phyloP scores from a whole-genome alignment of 1,140 invertebrate species.

The Ditylenchus dipsaci region DNA sequence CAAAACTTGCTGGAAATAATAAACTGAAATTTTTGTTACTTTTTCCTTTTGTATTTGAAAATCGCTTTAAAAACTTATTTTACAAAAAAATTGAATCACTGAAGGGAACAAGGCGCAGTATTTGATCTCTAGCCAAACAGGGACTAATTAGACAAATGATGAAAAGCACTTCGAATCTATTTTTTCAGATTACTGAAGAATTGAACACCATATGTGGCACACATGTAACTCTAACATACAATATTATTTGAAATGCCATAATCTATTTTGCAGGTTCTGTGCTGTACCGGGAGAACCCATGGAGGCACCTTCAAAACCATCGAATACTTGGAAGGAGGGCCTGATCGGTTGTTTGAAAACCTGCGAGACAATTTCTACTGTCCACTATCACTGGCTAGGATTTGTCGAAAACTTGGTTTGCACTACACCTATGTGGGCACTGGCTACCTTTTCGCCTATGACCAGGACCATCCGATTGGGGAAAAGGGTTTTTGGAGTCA shows the following conservation, averaged over 20 bases:
- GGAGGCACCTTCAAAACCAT: slow-evolving; percentile 53
- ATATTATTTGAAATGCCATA: too few species aligned
- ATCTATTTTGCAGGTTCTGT: slow-evolving; percentile 26
- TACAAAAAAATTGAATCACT: too few species aligned
- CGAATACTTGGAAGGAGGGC: slow-evolving; percentile 56
- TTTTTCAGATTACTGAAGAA: slow-evolving; percentile 45
- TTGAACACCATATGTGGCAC: slow-evolving; percentile 41
- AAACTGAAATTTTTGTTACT: too few species aligned
- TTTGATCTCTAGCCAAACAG: too few species aligned
- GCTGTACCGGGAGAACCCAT: slow-evolving; percentile 55
- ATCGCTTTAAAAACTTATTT: too few species aligned
- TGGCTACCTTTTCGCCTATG: slow-evolving; percentile 56
- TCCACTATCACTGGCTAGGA: slow-evolving; percentile 39
- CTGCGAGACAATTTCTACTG: slow-evolving; percentile 55
- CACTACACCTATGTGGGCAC: slow-evolving; percentile 57
- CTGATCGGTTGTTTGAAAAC: slow-evolving; percentile 53
- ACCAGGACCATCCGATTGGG: slow-evolving; percentile 54
- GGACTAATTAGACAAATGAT: too few species aligned
- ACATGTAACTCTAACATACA: slow-evolving; percentile 19
- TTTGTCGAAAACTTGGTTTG: slow-evolving; percentile 46
- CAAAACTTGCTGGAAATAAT: too few species aligned
- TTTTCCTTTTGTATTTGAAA: too few species aligned
- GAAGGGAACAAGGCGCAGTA: too few species aligned
- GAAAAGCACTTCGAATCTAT: background rate
- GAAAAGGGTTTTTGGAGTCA: slow-evolving; percentile 42